Percentiles rank a stretch among this genome's conserved stretches.
Conservation (phyloP, 1,140 invertebrate genomes). For the Andricus grossulariae region DNA sequence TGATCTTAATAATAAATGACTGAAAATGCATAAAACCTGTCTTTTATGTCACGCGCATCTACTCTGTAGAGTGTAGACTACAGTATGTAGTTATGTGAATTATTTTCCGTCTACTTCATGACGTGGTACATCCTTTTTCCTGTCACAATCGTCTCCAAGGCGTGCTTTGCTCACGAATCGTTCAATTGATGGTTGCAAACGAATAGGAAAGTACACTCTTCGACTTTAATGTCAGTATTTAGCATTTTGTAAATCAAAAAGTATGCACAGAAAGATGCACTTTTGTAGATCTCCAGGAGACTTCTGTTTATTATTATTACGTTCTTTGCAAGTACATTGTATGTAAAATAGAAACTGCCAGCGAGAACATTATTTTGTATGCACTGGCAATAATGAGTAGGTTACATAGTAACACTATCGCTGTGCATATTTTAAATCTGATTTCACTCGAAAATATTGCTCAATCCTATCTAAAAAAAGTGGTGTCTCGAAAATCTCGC, state of each 20-base stretch:
- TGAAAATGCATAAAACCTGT: not conserved
- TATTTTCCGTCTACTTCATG: conserved; percentile 12
- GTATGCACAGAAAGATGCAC: not conserved
- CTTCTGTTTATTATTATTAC: not conserved
- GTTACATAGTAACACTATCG: no score
- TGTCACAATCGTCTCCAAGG: conserved; percentile 25
- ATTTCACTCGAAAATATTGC: no score
- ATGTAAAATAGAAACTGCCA: no score
- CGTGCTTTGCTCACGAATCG: conserved; percentile 25
- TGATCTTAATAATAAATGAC: not conserved
- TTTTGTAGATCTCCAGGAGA: not conserved
- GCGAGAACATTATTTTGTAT: no score
- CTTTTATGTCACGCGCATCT: conserved; percentile 10
- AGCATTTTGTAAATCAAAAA: conserved; percentile 13
- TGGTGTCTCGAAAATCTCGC: no score
- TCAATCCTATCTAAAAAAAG: no score
- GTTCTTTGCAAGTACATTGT: no score
- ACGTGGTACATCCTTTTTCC: conserved; percentile 27
- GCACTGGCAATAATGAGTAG: no score
- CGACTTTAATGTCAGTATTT: conserved; percentile 12
- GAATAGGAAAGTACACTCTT: conserved; percentile 23
- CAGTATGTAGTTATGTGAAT: conserved; percentile 19
- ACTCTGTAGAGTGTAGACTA: not conserved
- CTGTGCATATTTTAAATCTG: no score
- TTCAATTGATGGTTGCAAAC: conserved; percentile 27